Percentiles rank a stretch among this genome's conserved stretches.
Evolutionary conservation across 2,888 invertebrate species (phyloP).

Genomic region (Sinelater perroti): DNA sequence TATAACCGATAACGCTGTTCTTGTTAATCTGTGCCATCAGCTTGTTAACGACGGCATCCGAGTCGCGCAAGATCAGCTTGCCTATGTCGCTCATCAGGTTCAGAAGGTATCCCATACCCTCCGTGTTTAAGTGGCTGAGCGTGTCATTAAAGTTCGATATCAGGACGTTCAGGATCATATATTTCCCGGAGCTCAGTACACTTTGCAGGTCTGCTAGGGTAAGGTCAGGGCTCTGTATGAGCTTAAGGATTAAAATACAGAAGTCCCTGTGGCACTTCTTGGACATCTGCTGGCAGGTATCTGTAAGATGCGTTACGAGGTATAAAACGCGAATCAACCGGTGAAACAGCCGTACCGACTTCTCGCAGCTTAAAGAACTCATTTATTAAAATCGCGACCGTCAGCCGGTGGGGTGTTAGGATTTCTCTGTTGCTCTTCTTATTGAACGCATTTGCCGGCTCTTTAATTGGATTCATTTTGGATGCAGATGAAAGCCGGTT

Average conservation of each 20-base stretch:
- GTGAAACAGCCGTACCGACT: slow-evolving; percentile 62
- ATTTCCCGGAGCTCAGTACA: slow-evolving; percentile 70
- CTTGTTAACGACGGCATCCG: slow-evolving; percentile 33
- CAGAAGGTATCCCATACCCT: slow-evolving; percentile 60
- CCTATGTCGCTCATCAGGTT: slow-evolving; percentile 52
- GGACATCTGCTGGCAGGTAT: slow-evolving; percentile 45
- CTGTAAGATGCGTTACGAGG: background rate
- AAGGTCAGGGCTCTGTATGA: slow-evolving; percentile 85
- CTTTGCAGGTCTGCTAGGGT: slow-evolving; percentile 73
- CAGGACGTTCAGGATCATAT: slow-evolving; percentile 66
- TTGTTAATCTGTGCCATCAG: slow-evolving; percentile 62
- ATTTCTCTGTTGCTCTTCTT: slow-evolving; percentile 59
- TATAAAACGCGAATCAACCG: background rate
- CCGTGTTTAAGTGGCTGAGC: slow-evolving; percentile 66
- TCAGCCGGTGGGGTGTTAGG: slow-evolving; percentile 82
- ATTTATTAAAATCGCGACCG: slow-evolving; percentile 78
- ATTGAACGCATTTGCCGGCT: background rate
- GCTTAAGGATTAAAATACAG: slow-evolving; percentile 79
- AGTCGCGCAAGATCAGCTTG: slow-evolving; percentile 40
- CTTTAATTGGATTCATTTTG: slow-evolving; percentile 24
- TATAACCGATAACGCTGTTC: slow-evolving; percentile 73
- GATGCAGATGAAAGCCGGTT: too few species aligned
- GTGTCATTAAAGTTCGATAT: slow-evolving; percentile 68
- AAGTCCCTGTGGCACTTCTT: slow-evolving; percentile 69
- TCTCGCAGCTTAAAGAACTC: slow-evolving; percentile 75